Percentiles rank a stretch among this genome's conserved stretches.
Conservation (phyloP, 2,888 invertebrate species). For the Ophion costatus region DNA sequence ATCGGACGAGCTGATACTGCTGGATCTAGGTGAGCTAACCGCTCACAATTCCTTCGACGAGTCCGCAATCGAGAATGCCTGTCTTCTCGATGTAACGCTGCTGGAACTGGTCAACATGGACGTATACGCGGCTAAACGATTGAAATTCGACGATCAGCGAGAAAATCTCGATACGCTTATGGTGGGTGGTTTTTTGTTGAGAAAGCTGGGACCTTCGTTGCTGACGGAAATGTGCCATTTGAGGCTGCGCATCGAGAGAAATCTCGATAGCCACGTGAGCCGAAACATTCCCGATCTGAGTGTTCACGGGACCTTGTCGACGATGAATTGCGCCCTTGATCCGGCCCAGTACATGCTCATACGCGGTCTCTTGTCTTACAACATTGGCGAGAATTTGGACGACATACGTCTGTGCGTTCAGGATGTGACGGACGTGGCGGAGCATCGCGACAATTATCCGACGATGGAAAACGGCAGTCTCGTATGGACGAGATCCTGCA, state of each 20-base stretch:
- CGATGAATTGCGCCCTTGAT: constrained; percentile 92
- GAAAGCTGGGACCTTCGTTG: constrained; percentile 87
- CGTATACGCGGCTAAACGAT: constrained; percentile 87
- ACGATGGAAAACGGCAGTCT: constrained; percentile 76
- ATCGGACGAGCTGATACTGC: constrained; percentile 90
- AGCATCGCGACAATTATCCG: constrained; percentile 65
- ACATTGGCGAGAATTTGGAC: constrained; percentile 94
- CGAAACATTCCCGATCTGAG: constrained; percentile 89
- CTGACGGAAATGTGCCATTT: constrained; percentile 93
- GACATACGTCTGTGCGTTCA: constrained; percentile 84
- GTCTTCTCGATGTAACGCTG: constrained; percentile 90
- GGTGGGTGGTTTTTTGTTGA: constrained; percentile 85
- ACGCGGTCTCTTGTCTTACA: constrained; percentile 93
- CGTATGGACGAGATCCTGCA: constrained; percentile 91
- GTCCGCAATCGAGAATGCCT: constrained; percentile 86
- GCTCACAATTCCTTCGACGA: constrained; percentile 91
- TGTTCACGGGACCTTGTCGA: constrained; percentile 93
- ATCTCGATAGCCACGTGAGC: constrained; percentile 87
- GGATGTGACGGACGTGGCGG: constrained; percentile 73
- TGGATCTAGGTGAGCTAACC: constrained; percentile 91
- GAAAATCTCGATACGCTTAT: constrained; percentile 74
- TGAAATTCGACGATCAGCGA: constrained; percentile 72
- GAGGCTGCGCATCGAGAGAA: constrained; percentile 92
- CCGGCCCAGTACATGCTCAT: constrained; percentile 94
- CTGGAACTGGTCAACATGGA: constrained; percentile 91